These are phyloP conservation scores for Cyprinella venusta DNA, from an alignment of 2,797 vertebrate genomes.

Conservation along the genomic window DNA sequence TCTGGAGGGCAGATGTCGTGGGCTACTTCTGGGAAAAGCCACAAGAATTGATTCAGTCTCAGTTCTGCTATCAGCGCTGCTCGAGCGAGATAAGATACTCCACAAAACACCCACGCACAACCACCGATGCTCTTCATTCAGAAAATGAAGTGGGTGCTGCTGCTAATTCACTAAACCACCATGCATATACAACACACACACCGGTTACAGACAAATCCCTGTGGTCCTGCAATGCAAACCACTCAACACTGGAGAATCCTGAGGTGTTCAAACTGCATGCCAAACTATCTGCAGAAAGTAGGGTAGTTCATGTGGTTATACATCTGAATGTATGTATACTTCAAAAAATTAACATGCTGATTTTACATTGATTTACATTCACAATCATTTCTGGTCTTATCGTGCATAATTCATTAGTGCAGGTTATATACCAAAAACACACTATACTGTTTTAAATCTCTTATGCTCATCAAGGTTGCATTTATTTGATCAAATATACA, in stretches of 20 bases:
- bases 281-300: not conserved
- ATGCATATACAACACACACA: slow-evolving; percentile 19
- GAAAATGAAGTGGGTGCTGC: slow-evolving; percentile 26
- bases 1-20: slow-evolving; percentile 18
- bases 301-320: not conserved
- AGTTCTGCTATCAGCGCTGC: not conserved
- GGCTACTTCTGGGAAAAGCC: not conserved
- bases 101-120: slow-evolving; percentile 40
- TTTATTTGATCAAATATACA: not conserved
- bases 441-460: not conserved
- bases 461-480: not conserved
- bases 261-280: not conserved
- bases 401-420: not conserved
- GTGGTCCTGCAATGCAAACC: not conserved
- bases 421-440: too few relatives aligned
- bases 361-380: not conserved
- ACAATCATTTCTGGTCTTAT: not conserved
- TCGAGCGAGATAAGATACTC: slow-evolving; percentile 35
- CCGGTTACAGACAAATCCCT: not conserved
- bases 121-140: slow-evolving; percentile 51
- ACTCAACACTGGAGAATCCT: not conserved
- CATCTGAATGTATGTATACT: not conserved
- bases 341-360: not conserved
- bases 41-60: not conserved
- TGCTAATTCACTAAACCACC: slow-evolving; percentile 15